phyloP scores from a whole-genome alignment of 2,113 vertebrate genomes.

The Hiodon tergisus region DNA sequence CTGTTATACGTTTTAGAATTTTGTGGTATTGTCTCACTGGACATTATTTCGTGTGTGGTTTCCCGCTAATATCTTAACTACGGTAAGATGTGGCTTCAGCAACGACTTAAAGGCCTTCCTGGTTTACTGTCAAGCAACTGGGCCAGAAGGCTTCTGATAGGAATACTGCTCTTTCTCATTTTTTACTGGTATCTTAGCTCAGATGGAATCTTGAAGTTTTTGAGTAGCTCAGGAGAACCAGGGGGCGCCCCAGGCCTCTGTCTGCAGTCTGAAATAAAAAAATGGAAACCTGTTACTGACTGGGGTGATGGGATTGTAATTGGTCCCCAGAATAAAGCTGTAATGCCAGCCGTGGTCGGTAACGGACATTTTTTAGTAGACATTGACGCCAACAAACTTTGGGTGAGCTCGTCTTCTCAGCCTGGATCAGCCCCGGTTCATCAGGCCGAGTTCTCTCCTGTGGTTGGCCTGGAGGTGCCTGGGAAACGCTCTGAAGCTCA shows the following conservation, averaged over 20 bases:
- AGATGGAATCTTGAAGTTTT: constrained; percentile 56
- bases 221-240: constrained; percentile 54
- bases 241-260: constrained; percentile 68
- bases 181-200: constrained; percentile 80
- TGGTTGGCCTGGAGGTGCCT: constrained; percentile 62
- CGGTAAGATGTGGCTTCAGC: constrained; percentile 82
- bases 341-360: constrained; percentile 72
- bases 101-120: constrained; percentile 86
- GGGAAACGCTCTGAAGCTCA: constrained; percentile 58
- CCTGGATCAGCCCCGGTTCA: constrained; percentile 60
- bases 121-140: constrained; percentile 90
- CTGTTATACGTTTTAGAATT: neutral
- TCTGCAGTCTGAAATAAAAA: constrained; percentile 68
- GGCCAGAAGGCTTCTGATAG: constrained; percentile 76
- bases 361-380: constrained; percentile 83
- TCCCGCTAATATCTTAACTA: constrained; percentile 13
- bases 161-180: constrained; percentile 71
- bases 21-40: neutral
- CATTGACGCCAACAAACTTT: constrained; percentile 71
- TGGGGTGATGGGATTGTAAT: constrained; percentile 57
- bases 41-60: neutral
- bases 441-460: constrained; percentile 66
- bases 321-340: constrained; percentile 46
- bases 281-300: constrained; percentile 65
- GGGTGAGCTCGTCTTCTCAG: constrained; percentile 67